Base-by-base conservation (phyloP, 2,797 vertebrate genomes). In the Carduelis carduelis region DNA sequence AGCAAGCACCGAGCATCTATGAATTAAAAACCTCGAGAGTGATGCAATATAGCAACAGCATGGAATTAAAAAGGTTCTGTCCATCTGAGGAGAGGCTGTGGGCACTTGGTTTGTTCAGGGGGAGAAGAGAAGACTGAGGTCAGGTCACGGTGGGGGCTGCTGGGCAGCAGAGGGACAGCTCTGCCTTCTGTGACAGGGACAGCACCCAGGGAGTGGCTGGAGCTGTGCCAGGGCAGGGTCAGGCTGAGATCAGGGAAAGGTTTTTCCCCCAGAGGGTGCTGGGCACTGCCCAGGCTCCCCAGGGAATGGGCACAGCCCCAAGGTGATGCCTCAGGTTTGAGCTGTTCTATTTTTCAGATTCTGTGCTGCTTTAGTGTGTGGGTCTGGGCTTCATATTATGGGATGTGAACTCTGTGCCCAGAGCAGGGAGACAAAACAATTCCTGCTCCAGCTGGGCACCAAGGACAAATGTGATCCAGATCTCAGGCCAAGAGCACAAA, bases 151-250 rank as follows among this genome's bases (percentile, higher is more conserved):
- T 3, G 28, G 17, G 22, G 15, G 22, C 9, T 50, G 53, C 35
- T 14, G 32, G 44, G 61, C 52, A 57, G 18, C 27, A 26, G 1
- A 66, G n/a, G 53, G 28, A 0, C 23, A 52, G 11, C 28, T 52
- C 43, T 50, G 35, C 5, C 1, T 44, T 1, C 32, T 70, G 46
- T 2, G 39, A 14, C 22, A 44, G 14, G 13, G n/a, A 22, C 56
- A 37, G 66, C 1, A 46, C 8, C 19, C 46, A 52, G n/a, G 71
- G n/a, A 9, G 9, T 0, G 15, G n/a, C 71, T 37, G 37, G 1
- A 37, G 61, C 46, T 52, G 53, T 0, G 1, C 4, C 61, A 59
- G 18, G 37, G 44, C 4, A n/a, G 37, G 44, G 1, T 37, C 2
- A 27, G 27, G 44, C 2, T 59, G 53, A 76, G 2, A 0, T 46